phyloP scores from a whole-genome alignment of 1,140 invertebrate species.

The Zaprionus africanus region DNA sequence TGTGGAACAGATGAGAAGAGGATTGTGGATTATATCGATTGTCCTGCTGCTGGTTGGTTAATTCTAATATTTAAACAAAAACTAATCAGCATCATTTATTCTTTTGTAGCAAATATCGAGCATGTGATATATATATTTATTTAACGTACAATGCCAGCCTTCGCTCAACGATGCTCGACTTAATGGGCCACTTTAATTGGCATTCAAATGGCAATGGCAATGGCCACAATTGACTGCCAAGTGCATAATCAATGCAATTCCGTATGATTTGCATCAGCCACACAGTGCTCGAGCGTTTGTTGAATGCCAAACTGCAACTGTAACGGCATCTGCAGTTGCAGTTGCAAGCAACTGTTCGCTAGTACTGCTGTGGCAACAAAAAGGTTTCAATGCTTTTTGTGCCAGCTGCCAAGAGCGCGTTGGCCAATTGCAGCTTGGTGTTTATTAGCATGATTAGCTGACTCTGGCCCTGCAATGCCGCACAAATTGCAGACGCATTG shows the following conservation, averaged over 20 bases:
- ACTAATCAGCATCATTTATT: not conserved
- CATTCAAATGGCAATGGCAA: slow-evolving; percentile 57
- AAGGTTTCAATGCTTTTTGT: slow-evolving; percentile 60
- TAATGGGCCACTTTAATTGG: slow-evolving; percentile 61
- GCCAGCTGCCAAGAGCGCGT: slow-evolving; percentile 29
- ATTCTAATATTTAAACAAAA: no score
- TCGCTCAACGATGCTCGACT: slow-evolving; percentile 10
- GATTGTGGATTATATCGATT: no score
- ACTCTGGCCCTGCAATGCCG: slow-evolving; percentile 31
- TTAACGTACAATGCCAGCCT: slow-evolving; percentile 5
- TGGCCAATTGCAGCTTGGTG: slow-evolving; percentile 66
- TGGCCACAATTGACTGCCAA: slow-evolving; percentile 74
- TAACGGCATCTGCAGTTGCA: not conserved
- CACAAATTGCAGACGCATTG: slow-evolving; percentile 47
- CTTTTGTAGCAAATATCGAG: not conserved
- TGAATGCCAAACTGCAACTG: slow-evolving; percentile 57
- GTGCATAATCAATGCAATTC: slow-evolving; percentile 79
- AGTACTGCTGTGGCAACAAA: not conserved
- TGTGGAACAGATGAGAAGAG: no score
- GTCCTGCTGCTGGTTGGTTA: no score
- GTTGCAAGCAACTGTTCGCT: not conserved
- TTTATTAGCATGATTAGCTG: slow-evolving; percentile 80
- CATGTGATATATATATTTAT: not conserved
- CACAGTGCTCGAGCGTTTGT: slow-evolving; percentile 6
- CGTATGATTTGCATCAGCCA: slow-evolving; percentile 58